These are phyloP conservation scores for Drosophila kanekoi DNA, from an alignment of 2,888 invertebrate species.

Conservation along the genomic window DNA sequence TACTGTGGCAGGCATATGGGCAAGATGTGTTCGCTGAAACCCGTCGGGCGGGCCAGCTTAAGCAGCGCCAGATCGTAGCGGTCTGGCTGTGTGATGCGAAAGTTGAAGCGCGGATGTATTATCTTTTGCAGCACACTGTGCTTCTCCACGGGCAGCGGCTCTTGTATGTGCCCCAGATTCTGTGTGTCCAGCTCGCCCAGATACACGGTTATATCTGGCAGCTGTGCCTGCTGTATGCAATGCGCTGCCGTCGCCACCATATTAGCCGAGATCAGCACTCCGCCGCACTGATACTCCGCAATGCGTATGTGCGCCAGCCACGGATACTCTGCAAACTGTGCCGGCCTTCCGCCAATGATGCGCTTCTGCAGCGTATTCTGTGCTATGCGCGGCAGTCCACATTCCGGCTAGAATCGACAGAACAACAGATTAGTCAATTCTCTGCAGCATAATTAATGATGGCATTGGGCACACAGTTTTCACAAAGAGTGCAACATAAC, in stretches of 20 bases:
- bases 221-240: slow-evolving; percentile 91
- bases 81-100: slow-evolving; percentile 93
- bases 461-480: slow-evolving; percentile 29
- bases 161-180: slow-evolving; percentile 88
- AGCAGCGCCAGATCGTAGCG: slow-evolving; percentile 92
- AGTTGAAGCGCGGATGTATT: slow-evolving; percentile 92
- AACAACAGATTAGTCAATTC: slow-evolving; percentile 28
- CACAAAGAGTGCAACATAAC: slow-evolving; percentile 6
- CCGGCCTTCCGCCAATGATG: slow-evolving; percentile 93
- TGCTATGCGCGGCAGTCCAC: slow-evolving; percentile 88
- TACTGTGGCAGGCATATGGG: slow-evolving; percentile 91
- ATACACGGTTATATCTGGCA: slow-evolving; percentile 91
- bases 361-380: slow-evolving; percentile 88
- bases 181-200: slow-evolving; percentile 93
- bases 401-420: slow-evolving; percentile 86
- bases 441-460: slow-evolving; percentile 39
- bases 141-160: slow-evolving; percentile 88
- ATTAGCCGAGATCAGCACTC: slow-evolving; percentile 91
- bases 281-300: slow-evolving; percentile 93
- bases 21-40: slow-evolving; percentile 88
- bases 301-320: slow-evolving; percentile 95
- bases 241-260: slow-evolving; percentile 93
- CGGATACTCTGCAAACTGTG: slow-evolving; percentile 90
- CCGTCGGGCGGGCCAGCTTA: slow-evolving; percentile 89
- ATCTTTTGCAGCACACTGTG: slow-evolving; percentile 90